Percentiles rank a stretch among this genome's conserved stretches.
Evolutionary conservation across 2,888 invertebrate genomes (phyloP).

Genomic region (Kuschelorhynchus macadamiae): DNA sequence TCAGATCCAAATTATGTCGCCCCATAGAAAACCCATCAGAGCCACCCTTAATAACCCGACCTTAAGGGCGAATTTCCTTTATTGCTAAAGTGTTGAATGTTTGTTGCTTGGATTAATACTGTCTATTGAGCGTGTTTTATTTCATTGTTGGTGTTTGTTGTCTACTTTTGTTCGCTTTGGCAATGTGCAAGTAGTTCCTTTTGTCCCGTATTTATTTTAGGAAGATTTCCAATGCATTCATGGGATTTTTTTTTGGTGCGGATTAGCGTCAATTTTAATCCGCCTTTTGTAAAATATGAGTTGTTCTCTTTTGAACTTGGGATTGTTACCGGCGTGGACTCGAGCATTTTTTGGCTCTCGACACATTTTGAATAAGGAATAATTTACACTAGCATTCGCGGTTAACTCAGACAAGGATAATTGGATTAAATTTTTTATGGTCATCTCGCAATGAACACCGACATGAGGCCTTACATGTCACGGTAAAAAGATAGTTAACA

Average conservation of each 20-base stretch:
- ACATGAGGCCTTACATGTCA: background rate
- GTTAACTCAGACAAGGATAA: constrained; percentile 21
- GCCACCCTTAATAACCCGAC: constrained; percentile 40
- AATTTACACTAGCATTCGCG: constrained; percentile 34
- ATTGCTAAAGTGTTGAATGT: constrained; percentile 64
- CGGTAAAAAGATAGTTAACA: background rate
- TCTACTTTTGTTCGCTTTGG: constrained; percentile 67
- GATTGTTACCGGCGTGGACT: constrained; percentile 40
- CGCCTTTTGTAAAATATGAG: constrained; percentile 58
- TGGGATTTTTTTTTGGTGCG: constrained; percentile 65
- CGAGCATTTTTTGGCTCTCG: constrained; percentile 14
- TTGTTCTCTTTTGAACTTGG: constrained; percentile 45
- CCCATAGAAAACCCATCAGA: constrained; percentile 56
- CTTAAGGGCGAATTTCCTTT: constrained; percentile 46
- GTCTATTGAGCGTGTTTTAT: constrained; percentile 70
- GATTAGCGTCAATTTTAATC: constrained; percentile 66
- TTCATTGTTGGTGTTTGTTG: constrained; percentile 70
- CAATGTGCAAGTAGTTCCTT: constrained; percentile 68
- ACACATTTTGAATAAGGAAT: constrained; percentile 39
- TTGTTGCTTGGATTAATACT: constrained; percentile 68
- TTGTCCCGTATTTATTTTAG: constrained; percentile 69
- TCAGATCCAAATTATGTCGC: constrained; percentile 66
- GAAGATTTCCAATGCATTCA: constrained; percentile 67
- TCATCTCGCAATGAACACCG: background rate
- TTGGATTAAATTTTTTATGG: constrained; percentile 37